These are phyloP conservation scores for Leptinotarsa rubiginosa DNA, from an alignment of 2,888 invertebrate genomes.

Conservation along the genomic window DNA sequence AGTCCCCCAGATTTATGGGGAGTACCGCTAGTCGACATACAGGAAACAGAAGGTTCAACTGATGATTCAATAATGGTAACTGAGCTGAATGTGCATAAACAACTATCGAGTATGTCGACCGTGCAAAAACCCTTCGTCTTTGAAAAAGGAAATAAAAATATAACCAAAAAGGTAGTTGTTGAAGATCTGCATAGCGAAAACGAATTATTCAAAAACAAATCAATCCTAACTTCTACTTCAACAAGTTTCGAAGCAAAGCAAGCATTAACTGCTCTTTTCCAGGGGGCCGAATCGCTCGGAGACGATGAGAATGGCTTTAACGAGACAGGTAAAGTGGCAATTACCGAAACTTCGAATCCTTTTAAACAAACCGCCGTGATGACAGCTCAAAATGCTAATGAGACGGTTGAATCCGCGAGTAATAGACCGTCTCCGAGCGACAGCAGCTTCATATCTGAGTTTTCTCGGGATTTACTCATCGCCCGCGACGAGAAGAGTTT, in stretches of 20 bases:
- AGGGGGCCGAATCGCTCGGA: conserved; percentile 1
- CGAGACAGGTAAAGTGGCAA: conserved; percentile 23
- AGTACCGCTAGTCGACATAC: conserved; percentile 61
- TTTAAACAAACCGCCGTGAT: conserved; percentile 17
- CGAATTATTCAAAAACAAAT: conserved; percentile 11
- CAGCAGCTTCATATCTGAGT: conserved; percentile 36
- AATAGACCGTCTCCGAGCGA: conserved; percentile 40
- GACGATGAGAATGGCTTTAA: conserved; percentile 7
- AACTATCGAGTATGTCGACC: too few species aligned
- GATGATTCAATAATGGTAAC: not conserved
- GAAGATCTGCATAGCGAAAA: not conserved
- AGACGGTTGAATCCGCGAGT: conserved; percentile 40
- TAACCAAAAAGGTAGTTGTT: not conserved
- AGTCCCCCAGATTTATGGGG: conserved; percentile 63
- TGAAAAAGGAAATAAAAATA: not conserved
- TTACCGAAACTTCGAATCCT: conserved; percentile 13
- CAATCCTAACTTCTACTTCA: not conserved
- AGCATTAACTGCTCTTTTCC: not conserved
- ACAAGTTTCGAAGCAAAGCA: conserved; percentile 1
- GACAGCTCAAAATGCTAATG: conserved; percentile 42
- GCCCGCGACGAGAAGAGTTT: conserved; percentile 24
- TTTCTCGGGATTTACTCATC: conserved; percentile 46
- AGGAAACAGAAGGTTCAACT: conserved; percentile 41
- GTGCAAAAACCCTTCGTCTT: not conserved
- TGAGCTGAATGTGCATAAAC: not conserved